Conservation (phyloP, 1,140 invertebrate genomes). For the Andrena cerasifolii region DNA sequence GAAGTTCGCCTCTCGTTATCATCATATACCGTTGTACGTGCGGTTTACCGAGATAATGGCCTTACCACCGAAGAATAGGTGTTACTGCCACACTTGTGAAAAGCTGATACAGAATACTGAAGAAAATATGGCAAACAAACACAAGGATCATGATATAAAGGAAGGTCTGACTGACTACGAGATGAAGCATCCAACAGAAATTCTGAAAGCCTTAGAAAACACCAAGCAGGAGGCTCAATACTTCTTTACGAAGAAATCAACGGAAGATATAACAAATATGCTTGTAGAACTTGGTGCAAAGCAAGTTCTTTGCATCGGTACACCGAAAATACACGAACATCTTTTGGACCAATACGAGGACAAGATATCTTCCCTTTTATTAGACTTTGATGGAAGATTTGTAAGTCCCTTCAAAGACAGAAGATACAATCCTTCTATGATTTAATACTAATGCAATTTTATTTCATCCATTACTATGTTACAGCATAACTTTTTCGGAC, state of each 20-base stretch:
- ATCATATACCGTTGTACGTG: constrained; percentile 83
- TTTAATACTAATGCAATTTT: background rate
- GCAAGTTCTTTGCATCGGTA: constrained; percentile 89
- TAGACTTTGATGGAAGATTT: constrained; percentile 91
- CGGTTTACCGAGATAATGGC: constrained; percentile 77
- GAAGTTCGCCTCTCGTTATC: constrained; percentile 79
- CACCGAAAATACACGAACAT: constrained; percentile 89
- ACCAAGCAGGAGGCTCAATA: constrained; percentile 90
- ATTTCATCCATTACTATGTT: constrained; percentile 56
- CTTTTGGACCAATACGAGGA: constrained; percentile 81
- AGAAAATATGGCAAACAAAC: constrained; percentile 79
- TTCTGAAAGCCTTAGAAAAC: constrained; percentile 85
- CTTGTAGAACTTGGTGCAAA: constrained; percentile 82
- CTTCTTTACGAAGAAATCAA: constrained; percentile 85
- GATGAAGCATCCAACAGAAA: constrained; percentile 83
- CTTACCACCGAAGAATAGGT: constrained; percentile 69
- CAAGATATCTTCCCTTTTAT: constrained; percentile 85
- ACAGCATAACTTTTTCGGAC: constrained; percentile 87
- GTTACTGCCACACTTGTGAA: constrained; percentile 86
- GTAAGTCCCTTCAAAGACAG: constrained; percentile 73
- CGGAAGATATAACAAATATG: constrained; percentile 83
- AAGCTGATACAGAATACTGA: constrained; percentile 82
- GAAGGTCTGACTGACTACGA: constrained; percentile 80
- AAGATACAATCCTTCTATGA: background rate
- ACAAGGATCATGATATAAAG: constrained; percentile 81